Evolutionary conservation across 1,140 invertebrate genomes (phyloP).

Genomic region (Centruroides sculpturatus): DNA sequence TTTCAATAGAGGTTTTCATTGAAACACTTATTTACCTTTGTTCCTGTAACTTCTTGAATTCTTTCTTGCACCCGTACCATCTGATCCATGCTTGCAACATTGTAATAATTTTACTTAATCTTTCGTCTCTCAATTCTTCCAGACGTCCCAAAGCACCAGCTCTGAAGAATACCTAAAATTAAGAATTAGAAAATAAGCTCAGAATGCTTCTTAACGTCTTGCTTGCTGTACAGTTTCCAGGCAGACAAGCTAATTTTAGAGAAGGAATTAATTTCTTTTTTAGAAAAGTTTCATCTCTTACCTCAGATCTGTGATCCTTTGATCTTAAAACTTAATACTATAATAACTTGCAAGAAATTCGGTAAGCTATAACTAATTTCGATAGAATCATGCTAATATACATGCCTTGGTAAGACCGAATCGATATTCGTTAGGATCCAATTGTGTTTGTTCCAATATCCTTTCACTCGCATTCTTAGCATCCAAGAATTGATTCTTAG

Average conservation of each 20-base stretch:
- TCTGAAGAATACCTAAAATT: constrained; percentile 93
- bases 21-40: constrained; percentile 43
- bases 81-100: constrained; percentile 96
- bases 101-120: constrained; percentile 92
- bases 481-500: constrained; percentile 54
- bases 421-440: constrained; percentile 77
- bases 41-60: constrained; percentile 94
- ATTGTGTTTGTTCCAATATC: constrained; percentile 54
- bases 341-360: too few species aligned
- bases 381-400: constrained; percentile 19
- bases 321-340: too few species aligned
- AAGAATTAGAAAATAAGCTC: background rate
- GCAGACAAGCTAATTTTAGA: too few species aligned
- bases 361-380: background rate
- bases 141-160: constrained; percentile 99
- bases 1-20: too few species aligned
- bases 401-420: constrained; percentile 94
- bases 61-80: constrained; percentile 70
- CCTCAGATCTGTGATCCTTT: too few species aligned
- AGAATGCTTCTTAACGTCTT: background rate
- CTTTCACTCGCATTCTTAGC: constrained; percentile 65
- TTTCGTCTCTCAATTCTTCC: constrained; percentile 99
- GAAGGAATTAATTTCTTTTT: too few species aligned
- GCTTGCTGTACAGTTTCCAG: too few species aligned
- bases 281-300: too few species aligned